These are phyloP conservation scores for Microdon myrmicae DNA, from an alignment of 2,888 invertebrate species.

Conservation along the genomic window DNA sequence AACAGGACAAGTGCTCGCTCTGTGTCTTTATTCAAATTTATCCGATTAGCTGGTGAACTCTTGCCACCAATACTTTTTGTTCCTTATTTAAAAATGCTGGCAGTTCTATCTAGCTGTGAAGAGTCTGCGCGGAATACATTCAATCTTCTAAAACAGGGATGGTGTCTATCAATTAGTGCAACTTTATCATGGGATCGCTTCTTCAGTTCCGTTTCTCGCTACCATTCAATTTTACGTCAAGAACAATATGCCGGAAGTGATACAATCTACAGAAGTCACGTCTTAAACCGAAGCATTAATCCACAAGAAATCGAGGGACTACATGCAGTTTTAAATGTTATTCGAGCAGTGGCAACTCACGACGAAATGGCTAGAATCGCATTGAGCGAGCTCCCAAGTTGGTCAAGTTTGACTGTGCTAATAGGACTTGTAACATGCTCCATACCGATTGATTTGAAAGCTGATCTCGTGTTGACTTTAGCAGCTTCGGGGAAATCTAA, in stretches of 20 bases:
- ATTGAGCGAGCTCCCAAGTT: conserved; percentile 87
- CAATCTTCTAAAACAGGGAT: conserved; percentile 76
- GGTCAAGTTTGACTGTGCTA: conserved; percentile 84
- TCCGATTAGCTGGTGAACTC: conserved; percentile 86
- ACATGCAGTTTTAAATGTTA: conserved; percentile 81
- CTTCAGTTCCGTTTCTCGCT: conserved; percentile 79
- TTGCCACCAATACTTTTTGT: conserved; percentile 85
- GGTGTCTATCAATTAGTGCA: conserved; percentile 69
- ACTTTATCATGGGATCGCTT: conserved; percentile 87
- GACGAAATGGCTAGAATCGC: conserved; percentile 84
- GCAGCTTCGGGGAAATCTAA: conserved; percentile 82
- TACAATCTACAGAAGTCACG: conserved; percentile 72
- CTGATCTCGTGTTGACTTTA: conserved; percentile 81
- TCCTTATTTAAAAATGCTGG: conserved; percentile 87
- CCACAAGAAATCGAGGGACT: conserved; percentile 87
- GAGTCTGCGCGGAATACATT: conserved; percentile 84
- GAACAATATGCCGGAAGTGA: conserved; percentile 75
- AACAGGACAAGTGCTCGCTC: conserved; percentile 71
- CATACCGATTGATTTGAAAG: conserved; percentile 86
- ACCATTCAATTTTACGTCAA: conserved; percentile 77
- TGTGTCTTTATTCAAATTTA: conserved; percentile 89
- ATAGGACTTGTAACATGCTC: conserved; percentile 88
- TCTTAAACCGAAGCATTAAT: conserved; percentile 73
- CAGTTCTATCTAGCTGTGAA: conserved; percentile 79
- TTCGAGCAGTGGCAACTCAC: conserved; percentile 80